Percentiles rank a stretch among this genome's conserved stretches.
These are phyloP conservation scores for Drosophila macrospina DNA, from an alignment of 2,888 invertebrate species.

Conservation along the genomic window DNA sequence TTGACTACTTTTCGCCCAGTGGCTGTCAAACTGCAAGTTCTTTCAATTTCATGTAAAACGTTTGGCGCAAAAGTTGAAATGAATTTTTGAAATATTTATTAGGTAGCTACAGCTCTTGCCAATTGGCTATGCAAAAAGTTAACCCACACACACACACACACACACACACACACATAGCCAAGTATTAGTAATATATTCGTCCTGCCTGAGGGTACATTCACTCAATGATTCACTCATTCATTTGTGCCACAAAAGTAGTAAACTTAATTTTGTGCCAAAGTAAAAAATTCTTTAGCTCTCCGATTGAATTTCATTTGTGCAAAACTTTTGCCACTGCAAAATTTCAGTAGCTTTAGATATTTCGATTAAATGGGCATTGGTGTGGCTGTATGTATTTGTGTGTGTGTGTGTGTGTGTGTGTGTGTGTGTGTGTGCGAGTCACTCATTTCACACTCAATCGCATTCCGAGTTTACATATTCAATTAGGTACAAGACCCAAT, in stretches of 20 bases:
- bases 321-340: slow-evolving; percentile 24
- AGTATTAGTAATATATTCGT: slow-evolving; percentile 33
- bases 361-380: background rate
- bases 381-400: background rate
- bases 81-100: slow-evolving; percentile 67
- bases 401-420: background rate
- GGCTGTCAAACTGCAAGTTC: slow-evolving; percentile 25
- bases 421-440: slow-evolving; percentile 10
- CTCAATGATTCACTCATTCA: slow-evolving; percentile 46
- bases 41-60: slow-evolving; percentile 18
- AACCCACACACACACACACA: slow-evolving; percentile 26
- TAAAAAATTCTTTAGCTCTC: slow-evolving; percentile 19
- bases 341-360: slow-evolving; percentile 24
- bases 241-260: slow-evolving; percentile 60
- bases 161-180: slow-evolving; percentile 25
- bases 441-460: slow-evolving; percentile 79
- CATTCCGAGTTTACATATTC: slow-evolving; percentile 70
- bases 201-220: slow-evolving; percentile 20
- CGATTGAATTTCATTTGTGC: slow-evolving; percentile 44
- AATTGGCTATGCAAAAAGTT: slow-evolving; percentile 62
- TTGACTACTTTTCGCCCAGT: slow-evolving; percentile 43
- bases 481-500: slow-evolving; percentile 63
- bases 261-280: slow-evolving; percentile 59
- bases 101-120: slow-evolving; percentile 57
- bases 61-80: slow-evolving; percentile 39